Conservation (phyloP, 2,888 invertebrate species). For the Sinhomidia bicolor region DNA sequence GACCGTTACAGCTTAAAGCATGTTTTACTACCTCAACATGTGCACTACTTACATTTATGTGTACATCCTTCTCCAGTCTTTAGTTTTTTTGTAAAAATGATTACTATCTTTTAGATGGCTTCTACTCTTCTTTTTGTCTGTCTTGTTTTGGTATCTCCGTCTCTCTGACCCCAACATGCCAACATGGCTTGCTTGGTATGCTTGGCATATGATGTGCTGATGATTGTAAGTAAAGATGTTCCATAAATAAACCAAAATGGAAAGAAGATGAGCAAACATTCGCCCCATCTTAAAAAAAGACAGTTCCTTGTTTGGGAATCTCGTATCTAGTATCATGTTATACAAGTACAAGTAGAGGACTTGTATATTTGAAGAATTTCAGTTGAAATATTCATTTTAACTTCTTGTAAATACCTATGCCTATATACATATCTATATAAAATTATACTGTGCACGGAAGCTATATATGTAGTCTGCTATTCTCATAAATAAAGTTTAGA, state of each 20-base stretch:
- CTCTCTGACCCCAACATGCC: not conserved
- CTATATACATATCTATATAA: no score
- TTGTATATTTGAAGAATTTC: constrained; percentile 32
- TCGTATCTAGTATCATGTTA: not conserved
- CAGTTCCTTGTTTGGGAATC: constrained; percentile 13
- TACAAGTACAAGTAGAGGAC: not conserved
- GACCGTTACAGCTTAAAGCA: not conserved
- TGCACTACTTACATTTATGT: not conserved
- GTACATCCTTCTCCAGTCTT: not conserved
- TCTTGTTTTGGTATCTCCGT: no score
- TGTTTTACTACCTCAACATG: constrained; percentile 41
- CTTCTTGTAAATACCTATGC: no score
- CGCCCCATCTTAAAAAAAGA: not conserved
- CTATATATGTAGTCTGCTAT: no score
- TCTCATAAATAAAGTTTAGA: not conserved
- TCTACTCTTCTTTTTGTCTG: constrained; percentile 30
- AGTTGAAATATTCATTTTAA: no score
- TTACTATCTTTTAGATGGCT: constrained; percentile 45
- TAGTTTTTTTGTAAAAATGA: constrained; percentile 37
- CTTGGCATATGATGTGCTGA: not conserved
- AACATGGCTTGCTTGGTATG: not conserved
- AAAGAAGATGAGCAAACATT: not conserved
- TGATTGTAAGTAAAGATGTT: constrained; percentile 24
- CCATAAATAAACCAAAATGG: constrained; percentile 63
- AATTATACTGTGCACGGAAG: no score